A percentile compares a stretch with the other conserved stretches of the same genome.
phyloP scores from a whole-genome alignment of 1,140 invertebrate species.

The Pogonomyrmex californicus region DNA sequence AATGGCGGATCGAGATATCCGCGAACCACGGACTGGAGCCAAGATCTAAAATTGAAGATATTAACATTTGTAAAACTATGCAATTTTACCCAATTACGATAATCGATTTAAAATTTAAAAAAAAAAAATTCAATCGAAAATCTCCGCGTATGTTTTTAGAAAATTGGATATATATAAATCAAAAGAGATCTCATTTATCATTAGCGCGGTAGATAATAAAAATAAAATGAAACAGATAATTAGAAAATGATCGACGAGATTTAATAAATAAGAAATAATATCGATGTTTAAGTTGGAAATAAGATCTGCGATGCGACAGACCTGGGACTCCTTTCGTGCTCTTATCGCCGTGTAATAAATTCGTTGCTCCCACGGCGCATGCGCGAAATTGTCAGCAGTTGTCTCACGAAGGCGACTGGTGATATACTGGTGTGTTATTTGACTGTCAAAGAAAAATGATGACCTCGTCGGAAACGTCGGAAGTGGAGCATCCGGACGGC shows the following conservation, averaged over 20 bases:
- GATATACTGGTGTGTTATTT: conserved; percentile 29
- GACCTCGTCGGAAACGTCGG: conserved; percentile 79
- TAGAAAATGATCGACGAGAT: no score
- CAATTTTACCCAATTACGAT: background rate
- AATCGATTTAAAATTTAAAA: no score
- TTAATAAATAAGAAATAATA: background rate
- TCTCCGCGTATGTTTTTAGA: no score
- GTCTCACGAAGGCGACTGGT: conserved; percentile 13
- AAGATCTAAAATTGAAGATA: background rate
- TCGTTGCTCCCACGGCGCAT: conserved; percentile 7
- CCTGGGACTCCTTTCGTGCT: background rate
- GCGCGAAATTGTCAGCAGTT: conserved; percentile 45
- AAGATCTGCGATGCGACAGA: background rate
- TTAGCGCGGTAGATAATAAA: background rate
- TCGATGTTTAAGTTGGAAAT: background rate
- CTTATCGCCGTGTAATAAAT: background rate
- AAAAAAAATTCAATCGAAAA: no score
- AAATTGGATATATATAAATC: no score
- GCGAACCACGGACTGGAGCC: no score
- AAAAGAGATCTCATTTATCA: no score
- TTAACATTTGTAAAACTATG: background rate
- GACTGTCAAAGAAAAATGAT: conserved; percentile 79
- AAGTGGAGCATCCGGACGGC: conserved; percentile 74
- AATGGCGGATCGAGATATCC: background rate
- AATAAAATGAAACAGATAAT: no score